phyloP scores from a whole-genome alignment of 2,888 invertebrate genomes.

The Leptopilina drosophilae region DNA sequence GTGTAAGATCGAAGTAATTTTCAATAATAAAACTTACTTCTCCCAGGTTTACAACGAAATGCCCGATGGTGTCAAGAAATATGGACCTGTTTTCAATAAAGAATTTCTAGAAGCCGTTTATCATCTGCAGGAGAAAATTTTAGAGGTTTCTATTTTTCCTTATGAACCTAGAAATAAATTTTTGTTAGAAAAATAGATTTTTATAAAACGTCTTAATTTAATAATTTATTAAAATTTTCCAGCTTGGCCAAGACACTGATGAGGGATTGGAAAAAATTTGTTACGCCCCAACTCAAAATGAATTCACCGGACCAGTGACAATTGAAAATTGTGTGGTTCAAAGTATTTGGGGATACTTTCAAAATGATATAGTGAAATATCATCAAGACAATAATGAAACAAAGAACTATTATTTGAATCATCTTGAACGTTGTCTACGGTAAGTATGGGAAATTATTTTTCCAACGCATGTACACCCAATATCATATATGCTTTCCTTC shows the following conservation, averaged over 20 bases:
- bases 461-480: no score
- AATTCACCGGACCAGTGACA: constrained; percentile 80
- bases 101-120: constrained; percentile 87
- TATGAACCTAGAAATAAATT: no score
- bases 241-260: constrained; percentile 79
- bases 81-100: constrained; percentile 88
- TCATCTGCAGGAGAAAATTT: constrained; percentile 83
- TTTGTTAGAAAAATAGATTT: no score
- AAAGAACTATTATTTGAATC: constrained; percentile 78
- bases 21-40: not conserved
- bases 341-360: constrained; percentile 89
- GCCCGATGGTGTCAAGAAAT: constrained; percentile 76
- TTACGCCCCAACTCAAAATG: constrained; percentile 87
- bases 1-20: no score
- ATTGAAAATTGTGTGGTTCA: constrained; percentile 87
- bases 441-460: constrained; percentile 73
- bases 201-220: no score
- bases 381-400: constrained; percentile 64
- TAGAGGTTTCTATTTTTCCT: constrained; percentile 76
- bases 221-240: constrained; percentile 46
- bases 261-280: constrained; percentile 86
- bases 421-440: constrained; percentile 78
- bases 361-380: constrained; percentile 79
- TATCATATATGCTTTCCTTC: no score
- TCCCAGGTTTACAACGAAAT: constrained; percentile 73